phyloP scores from a whole-genome alignment of 1,140 invertebrate species.

The Helicoverpa armigera region DNA sequence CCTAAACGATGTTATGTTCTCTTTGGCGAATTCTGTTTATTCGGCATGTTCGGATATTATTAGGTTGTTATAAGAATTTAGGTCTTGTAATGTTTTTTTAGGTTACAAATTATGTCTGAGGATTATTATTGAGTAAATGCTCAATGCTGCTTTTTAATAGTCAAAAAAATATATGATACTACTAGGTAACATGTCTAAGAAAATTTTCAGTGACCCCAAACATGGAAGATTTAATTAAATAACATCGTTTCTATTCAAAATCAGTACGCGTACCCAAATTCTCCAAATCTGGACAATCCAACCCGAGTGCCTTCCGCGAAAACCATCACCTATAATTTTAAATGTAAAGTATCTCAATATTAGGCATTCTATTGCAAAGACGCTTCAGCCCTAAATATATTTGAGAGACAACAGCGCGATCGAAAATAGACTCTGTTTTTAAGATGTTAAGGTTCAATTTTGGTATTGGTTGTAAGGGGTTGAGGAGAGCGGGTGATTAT shows the following conservation, averaged over 20 bases:
- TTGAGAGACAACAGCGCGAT: background rate
- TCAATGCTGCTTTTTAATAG: no score
- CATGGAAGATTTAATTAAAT: slow-evolving; percentile 10
- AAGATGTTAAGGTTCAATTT: slow-evolving; percentile 23
- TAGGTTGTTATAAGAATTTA: background rate
- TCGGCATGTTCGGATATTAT: background rate
- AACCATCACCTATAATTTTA: slow-evolving; percentile 52
- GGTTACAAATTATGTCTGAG: background rate
- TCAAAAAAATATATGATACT: no score
- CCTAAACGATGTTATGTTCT: slow-evolving; percentile 39
- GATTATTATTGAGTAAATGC: background rate
- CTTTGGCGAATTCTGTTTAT: slow-evolving; percentile 28
- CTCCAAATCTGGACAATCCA: slow-evolving; percentile 16
- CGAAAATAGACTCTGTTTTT: slow-evolving; percentile 31
- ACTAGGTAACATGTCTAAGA: no score
- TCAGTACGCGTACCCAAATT: background rate
- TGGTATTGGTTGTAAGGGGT: slow-evolving; percentile 16
- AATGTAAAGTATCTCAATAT: slow-evolving; percentile 56
- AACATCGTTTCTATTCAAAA: background rate
- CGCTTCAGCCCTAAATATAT: slow-evolving; percentile 38
- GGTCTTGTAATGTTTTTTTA: background rate
- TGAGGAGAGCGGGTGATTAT: slow-evolving; percentile 60
- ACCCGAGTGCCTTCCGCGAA: background rate
- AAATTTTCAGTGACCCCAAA: background rate
- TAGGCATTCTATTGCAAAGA: slow-evolving; percentile 22